Conservation (phyloP, 2,888 invertebrate species). For the Tipula unca region DNA sequence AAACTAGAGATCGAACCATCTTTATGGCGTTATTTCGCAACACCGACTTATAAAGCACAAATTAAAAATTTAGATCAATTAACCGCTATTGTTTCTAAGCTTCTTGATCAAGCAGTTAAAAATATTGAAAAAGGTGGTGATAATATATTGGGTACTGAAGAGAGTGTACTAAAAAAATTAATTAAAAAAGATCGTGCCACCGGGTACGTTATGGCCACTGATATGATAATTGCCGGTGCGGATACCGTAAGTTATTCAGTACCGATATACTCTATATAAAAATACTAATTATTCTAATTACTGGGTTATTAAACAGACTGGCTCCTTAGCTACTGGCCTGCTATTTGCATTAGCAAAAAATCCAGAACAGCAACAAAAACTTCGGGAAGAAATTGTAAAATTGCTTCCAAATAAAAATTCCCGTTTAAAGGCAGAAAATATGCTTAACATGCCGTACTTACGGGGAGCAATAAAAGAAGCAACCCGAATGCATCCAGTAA, state of each 20-base stretch:
- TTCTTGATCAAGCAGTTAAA: slow-evolving; percentile 37
- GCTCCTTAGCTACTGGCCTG: slow-evolving; percentile 44
- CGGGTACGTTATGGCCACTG: slow-evolving; percentile 58
- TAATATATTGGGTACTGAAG: slow-evolving; percentile 35
- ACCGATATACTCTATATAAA: not conserved
- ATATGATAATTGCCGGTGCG: slow-evolving; percentile 60
- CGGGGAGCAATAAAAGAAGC: slow-evolving; percentile 68
- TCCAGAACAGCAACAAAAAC: slow-evolving; percentile 51
- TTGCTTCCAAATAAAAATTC: slow-evolving; percentile 40
- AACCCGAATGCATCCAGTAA: slow-evolving; percentile 53
- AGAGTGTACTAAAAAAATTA: slow-evolving; percentile 56
- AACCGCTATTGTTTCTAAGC: slow-evolving; percentile 28
- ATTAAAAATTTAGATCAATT: slow-evolving; percentile 31
- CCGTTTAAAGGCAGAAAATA: slow-evolving; percentile 39
- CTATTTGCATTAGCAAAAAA: slow-evolving; percentile 55
- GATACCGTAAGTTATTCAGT: slow-evolving; percentile 51
- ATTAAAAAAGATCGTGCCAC: slow-evolving; percentile 51
- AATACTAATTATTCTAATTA: slow-evolving; percentile 26
- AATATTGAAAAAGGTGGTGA: slow-evolving; percentile 27
- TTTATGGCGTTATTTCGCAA: slow-evolving; percentile 33
- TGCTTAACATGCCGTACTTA: slow-evolving; percentile 51
- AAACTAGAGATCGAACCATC: slow-evolving; percentile 35
- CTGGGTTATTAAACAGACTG: slow-evolving; percentile 22
- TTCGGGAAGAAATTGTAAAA: slow-evolving; percentile 48
- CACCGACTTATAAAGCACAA: slow-evolving; percentile 32